Base-by-base conservation (phyloP, 2,888 invertebrate species). In the Argyresthia albistria region DNA sequence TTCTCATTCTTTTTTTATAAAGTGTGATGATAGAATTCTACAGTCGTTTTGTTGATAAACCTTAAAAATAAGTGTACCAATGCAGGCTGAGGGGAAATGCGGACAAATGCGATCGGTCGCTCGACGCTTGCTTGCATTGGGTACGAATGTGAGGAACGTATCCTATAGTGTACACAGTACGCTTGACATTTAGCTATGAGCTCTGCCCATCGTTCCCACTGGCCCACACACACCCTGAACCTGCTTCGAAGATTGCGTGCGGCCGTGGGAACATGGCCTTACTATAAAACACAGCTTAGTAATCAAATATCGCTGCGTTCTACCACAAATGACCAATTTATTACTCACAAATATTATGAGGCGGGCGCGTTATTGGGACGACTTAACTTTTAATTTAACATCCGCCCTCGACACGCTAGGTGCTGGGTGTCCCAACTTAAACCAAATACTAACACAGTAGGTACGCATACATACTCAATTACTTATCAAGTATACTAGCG, bases 1-100 rank as follows among this genome's bases (percentile, higher is more conserved):
- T 73, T 65, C 63, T 74, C 70, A 53, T 35, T 52, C 12, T 42
- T 35, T 50, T 45, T 50, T 73, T 74, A 71, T 76, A 74, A 76
- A 81, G 72, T 86, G 86, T 86, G 86, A 86, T 86, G 86, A 84
- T 86, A 82, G 70, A 76, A 77, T 73, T 75, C 84, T 83, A 82
- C 81, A 82, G 82, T 84, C 73, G 66, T 62, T 62, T 78, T 80
- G 74, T 76, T 70, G 73, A 77, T 76, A 14, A 43, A 73, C 80
- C 83, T 84, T 82, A 78, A 74, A 78, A 79, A 67, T 79, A 82
- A 82, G 73, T 78, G 77, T 81, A 76, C 76, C 69, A 71, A 70
- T 73, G 76, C 65, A 65, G 66, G 70, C 60, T 67, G 58, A 59
- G 61, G 59, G 56, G 52, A 76, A 76, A 79, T 79, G 81, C 77